phyloP scores from a whole-genome alignment of 2,113 vertebrate genomes.

The Pterocles orientalis region DNA sequence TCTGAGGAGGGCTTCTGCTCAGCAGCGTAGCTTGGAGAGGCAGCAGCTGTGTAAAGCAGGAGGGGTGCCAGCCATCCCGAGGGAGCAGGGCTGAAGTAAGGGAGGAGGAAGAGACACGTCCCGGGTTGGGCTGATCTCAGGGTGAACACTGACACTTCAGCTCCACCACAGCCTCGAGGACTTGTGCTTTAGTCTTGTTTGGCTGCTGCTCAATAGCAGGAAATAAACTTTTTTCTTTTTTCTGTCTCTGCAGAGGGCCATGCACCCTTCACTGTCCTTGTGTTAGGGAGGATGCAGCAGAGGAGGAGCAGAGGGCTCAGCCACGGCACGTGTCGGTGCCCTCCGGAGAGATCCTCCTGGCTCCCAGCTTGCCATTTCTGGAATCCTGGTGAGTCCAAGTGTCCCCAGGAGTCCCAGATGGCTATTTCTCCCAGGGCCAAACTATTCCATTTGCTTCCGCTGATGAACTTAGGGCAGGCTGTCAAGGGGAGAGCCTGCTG shows the following conservation, averaged over 20 bases:
- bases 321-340: too few relatives aligned
- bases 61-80: not conserved
- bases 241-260: not conserved
- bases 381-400: not conserved
- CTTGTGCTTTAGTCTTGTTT: not conserved
- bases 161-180: not conserved
- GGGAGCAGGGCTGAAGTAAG: not conserved
- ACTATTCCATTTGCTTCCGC: not conserved
- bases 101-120: not conserved
- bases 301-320: not conserved
- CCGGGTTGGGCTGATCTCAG: not conserved
- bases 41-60: not conserved
- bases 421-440: not conserved
- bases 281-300: not conserved
- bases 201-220: not conserved
- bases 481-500: not conserved
- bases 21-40: not conserved
- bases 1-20: not conserved
- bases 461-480: accelerated
- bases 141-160: not conserved
- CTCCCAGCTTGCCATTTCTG: not conserved
- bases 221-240: not conserved
- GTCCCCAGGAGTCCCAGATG: not conserved
- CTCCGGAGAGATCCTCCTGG: not conserved
- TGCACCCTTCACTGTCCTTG: not conserved